Evolutionary conservation across 2,113 vertebrate genomes (phyloP).

Genomic region (Aramus guarauna): DNA sequence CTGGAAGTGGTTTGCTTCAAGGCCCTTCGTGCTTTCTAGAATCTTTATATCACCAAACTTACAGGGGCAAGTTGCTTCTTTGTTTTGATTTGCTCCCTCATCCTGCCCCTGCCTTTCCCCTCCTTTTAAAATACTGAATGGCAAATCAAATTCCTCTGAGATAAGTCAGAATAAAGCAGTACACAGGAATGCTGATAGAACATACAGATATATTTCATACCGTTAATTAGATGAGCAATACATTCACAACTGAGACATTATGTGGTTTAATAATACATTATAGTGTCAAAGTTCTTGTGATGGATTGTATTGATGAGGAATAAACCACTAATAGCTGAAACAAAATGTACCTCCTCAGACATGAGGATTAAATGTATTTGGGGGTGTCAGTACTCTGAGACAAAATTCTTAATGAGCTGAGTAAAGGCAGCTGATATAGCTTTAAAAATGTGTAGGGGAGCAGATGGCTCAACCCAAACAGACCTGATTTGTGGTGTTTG

Average conservation of each 20-base stretch:
- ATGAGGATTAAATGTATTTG: background rate
- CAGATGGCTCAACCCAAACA: background rate
- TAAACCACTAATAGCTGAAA: background rate
- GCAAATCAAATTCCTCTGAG: background rate
- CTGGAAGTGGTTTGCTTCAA: background rate
- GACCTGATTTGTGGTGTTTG: background rate
- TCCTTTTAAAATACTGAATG: background rate
- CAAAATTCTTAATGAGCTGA: background rate
- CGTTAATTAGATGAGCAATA: background rate
- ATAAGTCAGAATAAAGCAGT: background rate
- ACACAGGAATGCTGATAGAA: background rate
- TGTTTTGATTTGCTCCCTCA: background rate
- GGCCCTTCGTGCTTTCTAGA: background rate
- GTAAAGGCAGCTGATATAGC: background rate
- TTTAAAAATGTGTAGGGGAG: background rate
- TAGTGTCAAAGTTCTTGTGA: background rate
- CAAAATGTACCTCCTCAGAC: background rate
- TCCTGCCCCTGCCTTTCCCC: background rate
- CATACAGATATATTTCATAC: background rate
- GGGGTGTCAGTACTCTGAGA: background rate
- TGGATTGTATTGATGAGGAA: background rate
- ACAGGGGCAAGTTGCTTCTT: background rate
- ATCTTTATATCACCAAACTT: background rate
- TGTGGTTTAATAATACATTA: background rate
- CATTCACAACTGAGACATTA: background rate